phyloP scores from a whole-genome alignment of 2,888 invertebrate species.

The Leptinotarsa juncta region DNA sequence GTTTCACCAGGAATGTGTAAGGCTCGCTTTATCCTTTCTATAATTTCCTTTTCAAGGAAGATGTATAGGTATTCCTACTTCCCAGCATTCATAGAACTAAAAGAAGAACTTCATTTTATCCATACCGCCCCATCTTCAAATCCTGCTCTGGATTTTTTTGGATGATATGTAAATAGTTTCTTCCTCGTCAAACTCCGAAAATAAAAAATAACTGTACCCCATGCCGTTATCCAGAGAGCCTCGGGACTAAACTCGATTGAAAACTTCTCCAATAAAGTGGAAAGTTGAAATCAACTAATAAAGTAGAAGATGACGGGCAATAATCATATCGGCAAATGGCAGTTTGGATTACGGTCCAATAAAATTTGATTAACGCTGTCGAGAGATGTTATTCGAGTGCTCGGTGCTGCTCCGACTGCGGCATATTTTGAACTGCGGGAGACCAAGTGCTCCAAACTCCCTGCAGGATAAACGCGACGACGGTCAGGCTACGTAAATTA shows the following conservation, averaged over 20 bases:
- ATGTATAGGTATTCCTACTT: too few species aligned
- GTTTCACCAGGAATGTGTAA: too few species aligned
- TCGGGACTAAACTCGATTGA: constrained; percentile 27
- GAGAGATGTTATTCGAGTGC: constrained; percentile 25
- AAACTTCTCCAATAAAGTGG: constrained; percentile 46
- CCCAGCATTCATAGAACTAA: too few species aligned
- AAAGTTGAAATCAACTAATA: constrained; percentile 51
- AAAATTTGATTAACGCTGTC: constrained; percentile 54
- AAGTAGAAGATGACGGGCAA: constrained; percentile 54
- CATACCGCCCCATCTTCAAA: too few species aligned
- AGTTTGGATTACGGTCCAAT: constrained; percentile 49
- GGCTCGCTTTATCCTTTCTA: too few species aligned
- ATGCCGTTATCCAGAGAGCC: neutral
- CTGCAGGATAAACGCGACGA: neutral
- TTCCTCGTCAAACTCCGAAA: neutral
- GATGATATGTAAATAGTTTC: too few species aligned
- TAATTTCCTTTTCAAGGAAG: too few species aligned
- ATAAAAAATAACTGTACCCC: neutral
- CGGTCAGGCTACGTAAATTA: neutral
- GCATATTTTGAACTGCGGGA: constrained; percentile 30
- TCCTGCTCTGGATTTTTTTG: too few species aligned
- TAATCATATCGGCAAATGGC: constrained; percentile 53
- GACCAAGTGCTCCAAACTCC: constrained; percentile 8
- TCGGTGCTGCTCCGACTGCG: constrained; percentile 27
- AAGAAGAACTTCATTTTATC: too few species aligned